Base-by-base conservation (phyloP, 2,888 invertebrate species). In the Andrena minutula region DNA sequence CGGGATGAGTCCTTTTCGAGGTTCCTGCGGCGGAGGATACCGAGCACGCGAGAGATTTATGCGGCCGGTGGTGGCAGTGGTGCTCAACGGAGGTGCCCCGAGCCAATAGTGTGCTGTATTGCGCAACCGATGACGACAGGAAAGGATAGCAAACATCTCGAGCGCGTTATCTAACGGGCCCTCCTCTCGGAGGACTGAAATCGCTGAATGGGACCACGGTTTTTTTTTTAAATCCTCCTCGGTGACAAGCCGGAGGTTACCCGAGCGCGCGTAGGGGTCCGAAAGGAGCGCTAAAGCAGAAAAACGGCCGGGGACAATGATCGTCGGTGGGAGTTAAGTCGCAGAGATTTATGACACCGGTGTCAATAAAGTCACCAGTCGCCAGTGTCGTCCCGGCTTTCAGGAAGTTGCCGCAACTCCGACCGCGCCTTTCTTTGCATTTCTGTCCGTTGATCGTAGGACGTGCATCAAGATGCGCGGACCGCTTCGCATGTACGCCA, bases 351-450 rank as follows among this genome's bases (percentile, higher is more conserved):
- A 91, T 87, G 87, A 87, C 77, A 77, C 68, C 86, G 88, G 82
- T 89, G 91, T 90, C 91, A 89, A 91, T 91, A 90, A 88, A 90
- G 89, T 91, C 88, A 86, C 88, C 88, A 84, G 75, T 75, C 86
- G 84, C 75, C 76, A 69, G 83, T 85, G 84, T 81, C 75, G 82
- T 84, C 75, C 51, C 60, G 72, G 71, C 68, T 70, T 75, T 78
- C 75, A 63, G 75, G 79, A 75, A 70, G 79, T 71, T 75, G 71
- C 70, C 49, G 70, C 75, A 68, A 73, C 77, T 66, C 60, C 28
- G 79, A 72, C 85, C 76, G 71, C 75, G 70, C 64, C 85, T 87
- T 65, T 70, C 72, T 82, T 85, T 74, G 70, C 82, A 51, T 82
- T 84, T 87, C 71, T 82, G 58, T 58, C 41, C 73, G 79, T 58